phyloP scores from a whole-genome alignment of 1,140 invertebrate genomes.

The Diorhabda sublineata region DNA sequence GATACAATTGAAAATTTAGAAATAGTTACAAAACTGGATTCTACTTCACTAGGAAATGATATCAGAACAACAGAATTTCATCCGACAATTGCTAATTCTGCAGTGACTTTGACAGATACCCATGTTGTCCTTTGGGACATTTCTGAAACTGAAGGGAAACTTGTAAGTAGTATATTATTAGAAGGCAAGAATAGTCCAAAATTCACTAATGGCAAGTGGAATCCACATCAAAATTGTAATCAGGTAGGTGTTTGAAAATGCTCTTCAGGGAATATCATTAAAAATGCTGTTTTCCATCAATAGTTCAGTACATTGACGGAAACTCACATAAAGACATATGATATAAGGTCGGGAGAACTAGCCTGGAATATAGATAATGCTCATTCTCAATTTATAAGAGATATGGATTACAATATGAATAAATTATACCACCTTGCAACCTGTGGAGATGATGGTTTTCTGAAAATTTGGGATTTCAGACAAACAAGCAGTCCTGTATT shows the following conservation, averaged over 20 bases:
- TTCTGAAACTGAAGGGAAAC: conserved; percentile 50
- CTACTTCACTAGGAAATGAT: conserved; percentile 61
- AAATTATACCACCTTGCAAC: conserved; percentile 90
- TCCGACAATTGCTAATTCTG: conserved; percentile 67
- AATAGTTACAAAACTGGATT: conserved; percentile 52
- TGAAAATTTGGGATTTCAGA: conserved; percentile 95
- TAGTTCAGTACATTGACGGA: conserved; percentile 53
- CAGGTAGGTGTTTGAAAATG: conserved; percentile 55
- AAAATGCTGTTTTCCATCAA: too few relatives aligned
- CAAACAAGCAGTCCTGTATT: conserved; percentile 74
- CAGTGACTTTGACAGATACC: conserved; percentile 72
- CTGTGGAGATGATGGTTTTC: conserved; percentile 90
- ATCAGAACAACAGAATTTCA: conserved; percentile 81
- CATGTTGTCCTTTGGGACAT: conserved; percentile 55
- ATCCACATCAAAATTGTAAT: conserved; percentile 84
- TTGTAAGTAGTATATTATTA: conserved; percentile 47
- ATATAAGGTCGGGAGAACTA: conserved; percentile 67
- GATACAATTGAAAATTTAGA: conserved; percentile 50
- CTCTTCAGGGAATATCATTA: too few relatives aligned
- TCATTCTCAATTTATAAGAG: conserved; percentile 83
- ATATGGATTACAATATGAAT: conserved; percentile 96
- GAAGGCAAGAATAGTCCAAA: conserved; percentile 69
- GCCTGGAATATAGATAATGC: conserved; percentile 82
- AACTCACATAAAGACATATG: conserved; percentile 80
- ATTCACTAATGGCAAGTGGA: conserved; percentile 86